A percentile compares a stretch with the other conserved stretches of the same genome.
Conservation (phyloP, 2,797 vertebrate species). For the Gymnodraco acuticeps region DNA sequence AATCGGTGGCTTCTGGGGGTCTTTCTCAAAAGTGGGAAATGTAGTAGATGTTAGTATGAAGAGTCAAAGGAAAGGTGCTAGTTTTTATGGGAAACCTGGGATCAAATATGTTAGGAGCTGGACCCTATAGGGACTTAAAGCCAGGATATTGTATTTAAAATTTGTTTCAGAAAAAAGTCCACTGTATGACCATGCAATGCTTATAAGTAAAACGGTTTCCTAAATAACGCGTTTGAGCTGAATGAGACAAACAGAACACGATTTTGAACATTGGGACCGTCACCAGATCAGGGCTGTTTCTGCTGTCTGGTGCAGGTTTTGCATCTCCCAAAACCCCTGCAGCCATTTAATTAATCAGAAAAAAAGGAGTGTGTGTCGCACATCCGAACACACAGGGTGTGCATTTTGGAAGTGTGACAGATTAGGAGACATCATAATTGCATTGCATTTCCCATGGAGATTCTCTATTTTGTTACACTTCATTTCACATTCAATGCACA, state of each 20-base stretch:
- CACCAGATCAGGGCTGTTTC: background rate
- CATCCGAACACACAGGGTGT: background rate
- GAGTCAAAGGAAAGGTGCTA: background rate
- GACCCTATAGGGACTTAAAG: background rate
- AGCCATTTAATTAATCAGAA: background rate
- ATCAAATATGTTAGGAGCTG: background rate
- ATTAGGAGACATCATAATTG: conserved; percentile 52
- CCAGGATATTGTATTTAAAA: background rate
- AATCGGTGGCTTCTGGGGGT: too few species aligned
- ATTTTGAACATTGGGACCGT: background rate
- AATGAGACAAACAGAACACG: background rate
- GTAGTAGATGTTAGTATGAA: too few species aligned
- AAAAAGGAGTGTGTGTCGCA: background rate
- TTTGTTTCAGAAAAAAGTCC: background rate
- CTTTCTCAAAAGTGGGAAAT: too few species aligned
- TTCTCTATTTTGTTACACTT: conserved; percentile 52
- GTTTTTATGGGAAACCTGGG: background rate
- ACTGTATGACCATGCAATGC: background rate
- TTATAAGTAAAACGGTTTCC: background rate
- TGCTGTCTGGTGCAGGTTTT: background rate
- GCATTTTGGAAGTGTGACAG: conserved; percentile 26
- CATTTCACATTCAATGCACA: conserved; percentile 54
- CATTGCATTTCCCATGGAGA: conserved; percentile 50
- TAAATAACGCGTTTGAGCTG: background rate
- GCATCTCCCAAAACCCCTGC: background rate